Base-by-base conservation (phyloP, 2,888 invertebrate species). In the Tenthredo notha region DNA sequence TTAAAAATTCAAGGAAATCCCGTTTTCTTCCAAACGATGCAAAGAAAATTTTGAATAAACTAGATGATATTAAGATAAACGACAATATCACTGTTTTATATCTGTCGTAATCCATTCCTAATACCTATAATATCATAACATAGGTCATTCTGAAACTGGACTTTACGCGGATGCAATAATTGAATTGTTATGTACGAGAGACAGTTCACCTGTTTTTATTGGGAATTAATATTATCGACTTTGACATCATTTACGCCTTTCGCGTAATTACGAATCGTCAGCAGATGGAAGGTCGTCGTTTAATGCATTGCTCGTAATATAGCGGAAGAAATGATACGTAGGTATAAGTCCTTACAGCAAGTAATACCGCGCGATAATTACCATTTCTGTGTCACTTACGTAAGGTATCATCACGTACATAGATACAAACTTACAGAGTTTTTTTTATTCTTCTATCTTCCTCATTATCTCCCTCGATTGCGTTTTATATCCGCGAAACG, bases 331-430 rank as follows among this genome's bases (percentile, higher is more conserved):
- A 67, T 83, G 47, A 83, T 15, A 83, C 82, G 83, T 33, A 33
- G 0, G 0, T 37, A 37, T 18, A 61, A 2, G 21, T n/a, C 54
- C 77, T 77, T 84, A 87, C 84, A 83, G 86, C 84, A 61, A 78
- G 50, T 37, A 70, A 85, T 70, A 25, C 37, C 25, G 18, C 12
- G 70, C 82, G 87, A 90, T 87, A 87, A 90, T 87, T 87, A 87
- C 86, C 84, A 87, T 89, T 88, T 89, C 88, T 90, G 83, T 88
- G 87, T 86, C 88, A 85, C 84, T 88, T 90, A 87, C 85, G 86
- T 86, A 88, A 90, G 54, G 18, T 10, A 61, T 33, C 50, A 50
- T 29, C 50, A 50, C 10, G 37, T 40, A 65, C 9, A 25, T 18
- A 37, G 18, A 18, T 80, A 37, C 61, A 61, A 21, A 61, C 61